Base-by-base conservation (phyloP, 1,140 invertebrate genomes). In the Musca vetustissima region DNA sequence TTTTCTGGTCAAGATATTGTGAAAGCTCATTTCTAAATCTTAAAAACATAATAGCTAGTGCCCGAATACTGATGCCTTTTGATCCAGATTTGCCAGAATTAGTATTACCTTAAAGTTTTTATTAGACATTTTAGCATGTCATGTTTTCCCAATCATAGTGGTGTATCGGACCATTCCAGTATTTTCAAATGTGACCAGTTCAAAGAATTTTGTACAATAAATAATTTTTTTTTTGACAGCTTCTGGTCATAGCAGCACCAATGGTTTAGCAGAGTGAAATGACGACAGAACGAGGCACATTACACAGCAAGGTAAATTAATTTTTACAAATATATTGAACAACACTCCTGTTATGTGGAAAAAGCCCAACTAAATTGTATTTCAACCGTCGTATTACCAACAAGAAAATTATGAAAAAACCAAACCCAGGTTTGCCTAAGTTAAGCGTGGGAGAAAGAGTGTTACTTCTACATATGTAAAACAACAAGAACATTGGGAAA, bases 251-350 rank as follows among this genome's bases (percentile, higher is more conserved):
- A n/a, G n/a, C n/a, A n/a, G n/a, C n/a, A n/a, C 22, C 21, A 9
- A 64, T 24, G 59, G 59, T 13, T 64, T 43, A 28, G 59, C 59
- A 25, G 59, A 64, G 32, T n/a, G 59, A 2, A 59, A 15, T 9
- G 28, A 9, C 28, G 2, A 13, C 13, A 6, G 59, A 64, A n/a
- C 28, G 4, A n/a, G 32, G 14, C 9, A 17, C 59, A 43, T 11
- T 43, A 9, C 59, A 47, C 28, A 64, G 36, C 4, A 64, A 43
- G 21, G 59, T 64, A 17, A 36, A 64, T 15, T 28, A 47, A 64
- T 43, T 64, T 64, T 4, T 64, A 6, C 32, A 47, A 43, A 21
- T 7, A 36, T 64, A 64, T 43, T 17, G 28, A n/a, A 17, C 32
- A n/a, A 64, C 59, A 1, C 59, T 32, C 9, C 32, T 64, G 1